Base-by-base conservation (phyloP, 2,888 invertebrate genomes). In the Rhagophthalmus giganteus region DNA sequence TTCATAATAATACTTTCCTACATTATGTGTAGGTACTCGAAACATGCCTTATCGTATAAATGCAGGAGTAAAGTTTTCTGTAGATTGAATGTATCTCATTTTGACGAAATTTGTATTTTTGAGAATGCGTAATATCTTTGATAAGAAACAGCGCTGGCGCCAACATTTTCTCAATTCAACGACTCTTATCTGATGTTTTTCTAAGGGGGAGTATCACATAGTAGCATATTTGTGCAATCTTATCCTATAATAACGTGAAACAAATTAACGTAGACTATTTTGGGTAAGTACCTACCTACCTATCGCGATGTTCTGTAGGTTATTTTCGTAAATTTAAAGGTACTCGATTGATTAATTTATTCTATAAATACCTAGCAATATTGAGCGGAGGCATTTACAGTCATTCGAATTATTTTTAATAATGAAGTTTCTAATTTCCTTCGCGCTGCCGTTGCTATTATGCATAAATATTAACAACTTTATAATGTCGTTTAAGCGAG, bases 161-260 rank as follows among this genome's bases (percentile, higher is more conserved):
- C 55, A 55, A 54, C 55, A 52, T 51, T 57, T 55, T 58, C 59
- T 59, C 59, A 63, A 63, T 64, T 64, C 61, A 61, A 62, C 57
- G 58, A 53, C 56, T 57, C 59, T 61, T 65, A 65, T 65, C 65
- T 61, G 62, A 62, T 62, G 59, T 59, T 63, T 61, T 60, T 61
- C 52, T 58, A 55, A 61, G 48, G 31, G 61, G 61, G 59, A 60
- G 59, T 64, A 63, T 65, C 62, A 64, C 63, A 62, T n/a, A n/a
- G n/a, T 64, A 62, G 58, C 60, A 63, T 65, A 64, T 65, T 65
- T 61, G 60, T 59, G 60, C 57, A 64, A 62, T 61, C 64, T 65
- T 64, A 62, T 63, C 64, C 62, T 57, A 58, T 65, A 65, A 65
- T 63, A 65, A 61, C 65, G 62, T 61, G 59, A 62, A n/a, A 63